Evolutionary conservation across 2,888 invertebrate species (phyloP).

Genomic region (Plagiodera versicolora): DNA sequence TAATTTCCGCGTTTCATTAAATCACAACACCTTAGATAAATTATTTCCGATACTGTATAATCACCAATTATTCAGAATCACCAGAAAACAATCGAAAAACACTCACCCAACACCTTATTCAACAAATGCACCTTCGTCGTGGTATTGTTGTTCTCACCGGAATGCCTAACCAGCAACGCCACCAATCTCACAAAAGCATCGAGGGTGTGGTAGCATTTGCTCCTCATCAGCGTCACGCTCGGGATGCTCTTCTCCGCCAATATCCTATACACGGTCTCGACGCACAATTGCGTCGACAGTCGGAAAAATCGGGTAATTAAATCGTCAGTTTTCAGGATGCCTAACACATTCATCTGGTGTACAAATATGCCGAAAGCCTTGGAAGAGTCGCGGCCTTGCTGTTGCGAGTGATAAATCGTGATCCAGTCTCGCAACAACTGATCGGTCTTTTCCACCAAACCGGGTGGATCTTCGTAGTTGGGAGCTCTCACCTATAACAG

Average conservation of each 20-base stretch:
- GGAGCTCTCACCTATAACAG: slow-evolving; percentile 72
- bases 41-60: no score
- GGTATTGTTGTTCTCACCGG: slow-evolving; percentile 86
- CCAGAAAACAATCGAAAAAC: neutral
- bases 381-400: slow-evolving; percentile 78
- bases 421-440: slow-evolving; percentile 95
- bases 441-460: slow-evolving; percentile 93
- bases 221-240: slow-evolving; percentile 65
- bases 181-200: slow-evolving; percentile 95
- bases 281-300: slow-evolving; percentile 93
- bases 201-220: slow-evolving; percentile 92
- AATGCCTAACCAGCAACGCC: slow-evolving; percentile 91
- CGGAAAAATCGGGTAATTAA: slow-evolving; percentile 96
- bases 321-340: slow-evolving; percentile 96
- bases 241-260: slow-evolving; percentile 72
- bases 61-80: no score
- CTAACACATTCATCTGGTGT: slow-evolving; percentile 94
- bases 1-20: no score
- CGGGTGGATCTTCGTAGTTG: slow-evolving; percentile 92
- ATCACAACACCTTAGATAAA: no score
- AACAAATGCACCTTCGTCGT: slow-evolving; percentile 95
- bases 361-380: slow-evolving; percentile 94
- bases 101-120: slow-evolving; percentile 67
- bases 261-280: slow-evolving; percentile 88
- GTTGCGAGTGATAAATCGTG: slow-evolving; percentile 74